Evolutionary conservation across 2,888 invertebrate species (phyloP), one percentile per base, ranked within the genome.

Genomic region (Rhagonycha lutea): DNA sequence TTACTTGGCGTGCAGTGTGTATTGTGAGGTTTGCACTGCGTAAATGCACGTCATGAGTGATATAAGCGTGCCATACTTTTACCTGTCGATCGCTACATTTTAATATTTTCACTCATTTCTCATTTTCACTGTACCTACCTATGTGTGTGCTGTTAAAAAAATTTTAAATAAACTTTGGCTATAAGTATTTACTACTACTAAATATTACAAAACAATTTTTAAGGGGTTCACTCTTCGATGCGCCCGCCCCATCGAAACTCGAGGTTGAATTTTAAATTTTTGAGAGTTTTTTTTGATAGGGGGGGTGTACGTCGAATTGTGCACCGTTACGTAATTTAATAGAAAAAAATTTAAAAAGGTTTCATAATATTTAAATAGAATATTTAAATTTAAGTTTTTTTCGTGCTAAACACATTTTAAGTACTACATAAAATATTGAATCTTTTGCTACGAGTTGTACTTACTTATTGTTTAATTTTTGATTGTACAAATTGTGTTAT

Each of bases 401-500:
- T 76, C 70, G 60, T 81, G 84, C 84, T 85, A 83, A 85, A 83
- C 18, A 18, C 18, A 18, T 81, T n/a, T n/a, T 7, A 47, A 47
- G 83, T 83, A 84, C 82, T 83, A 84, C 82, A 83, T 81, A 85
- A 84, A 90, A 65, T 24, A 65, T 10, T 65, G 63, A 90, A 90
- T 90, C 90, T 91, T 65, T 91, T 91, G 91, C 91, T 91, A 91
- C 91, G 90, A 91, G 90, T 91, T 91, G 91, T 91, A 91, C 91
- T 92, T 91, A 91, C 91, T 92, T 91, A 91, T 91, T 86, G 82
- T 80, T 77, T 83, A 79, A 69, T 89, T 90, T 90, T 91, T 90
- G 89, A 91, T 91, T 90, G 91, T 92, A 92, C 92, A 92, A 92
- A 92, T 91, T 91, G 91, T 91, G 90, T 90, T 90, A 91, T 83